Evolutionary conservation across 2,888 invertebrate species (phyloP).

Genomic region (Zhengitettix transpicula): DNA sequence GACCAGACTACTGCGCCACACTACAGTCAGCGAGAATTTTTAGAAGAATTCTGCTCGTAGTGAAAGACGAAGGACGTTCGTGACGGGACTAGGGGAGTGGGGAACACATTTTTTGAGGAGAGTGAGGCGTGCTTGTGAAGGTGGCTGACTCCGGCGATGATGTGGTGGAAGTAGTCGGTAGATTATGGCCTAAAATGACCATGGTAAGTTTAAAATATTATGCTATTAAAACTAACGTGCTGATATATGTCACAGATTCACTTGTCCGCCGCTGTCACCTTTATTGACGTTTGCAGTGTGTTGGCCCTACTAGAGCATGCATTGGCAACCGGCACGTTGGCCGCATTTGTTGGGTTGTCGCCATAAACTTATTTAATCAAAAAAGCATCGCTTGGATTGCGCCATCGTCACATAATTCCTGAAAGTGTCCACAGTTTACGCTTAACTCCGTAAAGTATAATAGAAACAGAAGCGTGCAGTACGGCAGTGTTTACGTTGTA

Average conservation of each 20-base stretch:
- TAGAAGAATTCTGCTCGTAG: constrained; percentile 11
- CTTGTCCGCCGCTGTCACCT: background rate
- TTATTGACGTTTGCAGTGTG: background rate
- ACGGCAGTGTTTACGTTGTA: too few species aligned
- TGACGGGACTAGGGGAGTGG: constrained; percentile 6
- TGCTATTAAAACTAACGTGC: background rate
- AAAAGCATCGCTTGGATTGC: background rate
- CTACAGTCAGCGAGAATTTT: constrained; percentile 10
- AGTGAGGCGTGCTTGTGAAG: constrained; percentile 8
- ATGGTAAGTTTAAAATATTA: constrained; percentile 10
- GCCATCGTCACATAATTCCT: too few species aligned
- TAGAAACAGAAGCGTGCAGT: too few species aligned
- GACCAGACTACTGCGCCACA: constrained; percentile 12
- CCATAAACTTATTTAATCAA: background rate
- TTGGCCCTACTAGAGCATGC: background rate
- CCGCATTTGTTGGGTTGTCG: background rate
- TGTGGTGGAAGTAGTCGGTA: constrained; percentile 9
- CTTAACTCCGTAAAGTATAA: too few species aligned
- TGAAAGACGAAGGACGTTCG: constrained; percentile 10
- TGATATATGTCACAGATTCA: background rate
- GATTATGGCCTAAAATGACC: constrained; percentile 12
- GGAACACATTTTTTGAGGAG: constrained; percentile 5
- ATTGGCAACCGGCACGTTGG: background rate
- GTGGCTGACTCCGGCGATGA: constrained; percentile 8
- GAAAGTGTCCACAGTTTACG: too few species aligned